Percentiles rank a stretch among this genome's conserved stretches.
These are phyloP conservation scores for Xestia rhomboidea DNA, from an alignment of 2,888 invertebrate genomes.

Conservation along the genomic window DNA sequence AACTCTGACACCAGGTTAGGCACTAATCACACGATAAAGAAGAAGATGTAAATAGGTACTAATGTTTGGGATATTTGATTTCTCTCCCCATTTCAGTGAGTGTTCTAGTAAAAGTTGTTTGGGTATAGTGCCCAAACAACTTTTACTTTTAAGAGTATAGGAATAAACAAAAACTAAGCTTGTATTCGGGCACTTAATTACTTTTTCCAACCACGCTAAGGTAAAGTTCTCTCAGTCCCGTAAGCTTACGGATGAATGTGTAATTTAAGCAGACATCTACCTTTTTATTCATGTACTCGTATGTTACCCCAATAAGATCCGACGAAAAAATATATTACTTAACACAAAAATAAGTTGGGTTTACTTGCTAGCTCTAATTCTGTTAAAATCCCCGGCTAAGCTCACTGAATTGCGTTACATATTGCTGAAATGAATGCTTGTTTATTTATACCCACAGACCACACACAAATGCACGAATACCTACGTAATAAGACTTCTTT, in stretches of 20 bases:
- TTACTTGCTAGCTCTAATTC: constrained; percentile 19
- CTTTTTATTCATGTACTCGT: constrained; percentile 6
- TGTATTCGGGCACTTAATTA: background rate
- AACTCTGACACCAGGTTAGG: too few species aligned
- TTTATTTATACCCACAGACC: constrained; percentile 7
- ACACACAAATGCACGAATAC: background rate
- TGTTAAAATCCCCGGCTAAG: constrained; percentile 7
- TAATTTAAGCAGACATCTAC: background rate
- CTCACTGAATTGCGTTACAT: constrained; percentile 11
- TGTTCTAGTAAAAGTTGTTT: too few species aligned
- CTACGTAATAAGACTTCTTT: background rate
- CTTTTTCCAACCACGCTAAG: background rate
- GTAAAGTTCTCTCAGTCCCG: background rate
- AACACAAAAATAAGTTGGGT: constrained; percentile 5
- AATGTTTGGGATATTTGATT: too few species aligned
- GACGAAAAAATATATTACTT: constrained; percentile 13
- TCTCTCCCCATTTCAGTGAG: too few species aligned
- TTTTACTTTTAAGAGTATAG: background rate
- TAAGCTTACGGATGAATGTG: constrained; percentile 6
- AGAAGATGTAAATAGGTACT: too few species aligned
- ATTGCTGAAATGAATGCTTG: constrained; percentile 5
- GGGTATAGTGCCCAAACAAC: too few species aligned
- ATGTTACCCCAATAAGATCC: constrained; percentile 15
- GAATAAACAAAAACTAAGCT: background rate
- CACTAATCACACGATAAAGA: too few species aligned